Percentiles rank a stretch among this genome's conserved stretches.
Conservation (phyloP, 2,797 vertebrate genomes). For the Karalla daura region DNA sequence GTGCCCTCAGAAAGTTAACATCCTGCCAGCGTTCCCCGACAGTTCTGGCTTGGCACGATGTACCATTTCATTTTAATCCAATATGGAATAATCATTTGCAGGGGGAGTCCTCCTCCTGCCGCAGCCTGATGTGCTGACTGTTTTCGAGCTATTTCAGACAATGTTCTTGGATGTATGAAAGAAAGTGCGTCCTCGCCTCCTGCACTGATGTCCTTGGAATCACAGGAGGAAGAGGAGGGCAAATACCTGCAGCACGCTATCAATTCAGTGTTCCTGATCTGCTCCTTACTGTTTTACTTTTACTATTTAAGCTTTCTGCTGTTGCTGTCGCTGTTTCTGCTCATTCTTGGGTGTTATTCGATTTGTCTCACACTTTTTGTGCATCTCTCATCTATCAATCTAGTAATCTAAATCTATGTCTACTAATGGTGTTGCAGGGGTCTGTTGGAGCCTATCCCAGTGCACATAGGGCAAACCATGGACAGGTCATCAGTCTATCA, state of each 20-base stretch:
- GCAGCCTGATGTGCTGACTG: constrained; percentile 50
- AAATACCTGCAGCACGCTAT: neutral
- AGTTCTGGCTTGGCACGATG: constrained; percentile 53
- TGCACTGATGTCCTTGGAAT: constrained; percentile 8
- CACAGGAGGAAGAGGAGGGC: constrained; percentile 4
- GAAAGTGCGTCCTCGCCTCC: constrained; percentile 24
- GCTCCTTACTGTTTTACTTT: too few relatives aligned
- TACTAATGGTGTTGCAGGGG: too few relatives aligned
- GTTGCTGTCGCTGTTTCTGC: neutral
- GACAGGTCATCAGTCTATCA: too few relatives aligned
- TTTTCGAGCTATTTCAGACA: constrained; percentile 51
- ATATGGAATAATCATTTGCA: constrained; percentile 68
- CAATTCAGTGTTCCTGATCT: too few relatives aligned
- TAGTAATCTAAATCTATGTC: too few relatives aligned
- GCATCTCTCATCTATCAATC: too few relatives aligned
- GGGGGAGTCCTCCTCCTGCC: constrained; percentile 38
- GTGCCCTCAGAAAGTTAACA: constrained; percentile 40
- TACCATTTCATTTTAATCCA: constrained; percentile 54
- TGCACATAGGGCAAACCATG: too few relatives aligned
- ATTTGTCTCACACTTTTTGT: too few relatives aligned
- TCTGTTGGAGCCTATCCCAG: too few relatives aligned
- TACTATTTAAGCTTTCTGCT: neutral
- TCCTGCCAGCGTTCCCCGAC: constrained; percentile 48
- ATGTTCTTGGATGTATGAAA: constrained; percentile 8
- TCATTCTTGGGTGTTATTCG: too few relatives aligned